These are phyloP conservation scores for Heliconius himera DNA, from an alignment of 1,140 invertebrate genomes.

Conservation along the genomic window DNA sequence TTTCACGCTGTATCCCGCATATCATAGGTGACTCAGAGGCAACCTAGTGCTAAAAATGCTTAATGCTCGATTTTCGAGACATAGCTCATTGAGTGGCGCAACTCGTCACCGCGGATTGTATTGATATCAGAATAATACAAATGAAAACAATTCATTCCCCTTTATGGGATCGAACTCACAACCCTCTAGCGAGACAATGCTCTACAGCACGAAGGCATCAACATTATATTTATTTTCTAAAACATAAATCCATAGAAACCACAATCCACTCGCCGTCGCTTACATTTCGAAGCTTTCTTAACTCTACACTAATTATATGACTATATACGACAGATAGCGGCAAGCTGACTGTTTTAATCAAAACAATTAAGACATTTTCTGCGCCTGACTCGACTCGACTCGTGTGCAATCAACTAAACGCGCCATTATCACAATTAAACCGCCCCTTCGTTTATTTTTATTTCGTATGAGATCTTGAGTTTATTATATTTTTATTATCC, in stretches of 20 bases:
- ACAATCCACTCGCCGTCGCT: not conserved
- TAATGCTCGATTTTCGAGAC: too few species aligned
- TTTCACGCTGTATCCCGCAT: too few species aligned
- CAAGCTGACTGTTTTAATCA: conserved; percentile 28
- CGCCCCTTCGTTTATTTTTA: conserved; percentile 11
- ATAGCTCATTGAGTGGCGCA: too few species aligned
- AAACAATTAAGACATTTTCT: conserved; percentile 33
- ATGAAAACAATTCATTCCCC: too few species aligned
- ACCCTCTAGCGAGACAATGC: too few species aligned
- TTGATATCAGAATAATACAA: too few species aligned
- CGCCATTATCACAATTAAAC: conserved; percentile 22
- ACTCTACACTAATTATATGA: not conserved
- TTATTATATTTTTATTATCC: conserved; percentile 7
- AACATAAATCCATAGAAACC: not conserved
- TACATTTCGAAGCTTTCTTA: not conserved
- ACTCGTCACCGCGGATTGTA: too few species aligned
- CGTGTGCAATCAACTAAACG: conserved; percentile 24
- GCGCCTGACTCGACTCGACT: conserved; percentile 1
- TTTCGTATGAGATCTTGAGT: conserved; percentile 5
- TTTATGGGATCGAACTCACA: too few species aligned
- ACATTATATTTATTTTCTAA: not conserved
- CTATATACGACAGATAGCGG: not conserved
- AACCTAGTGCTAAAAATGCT: too few species aligned
- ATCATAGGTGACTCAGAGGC: too few species aligned
- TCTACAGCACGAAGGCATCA: too few species aligned